A percentile compares a stretch with the other conserved stretches of the same genome.
Conservation (phyloP, 1,140 invertebrate species). For the Drosophila azteca region DNA sequence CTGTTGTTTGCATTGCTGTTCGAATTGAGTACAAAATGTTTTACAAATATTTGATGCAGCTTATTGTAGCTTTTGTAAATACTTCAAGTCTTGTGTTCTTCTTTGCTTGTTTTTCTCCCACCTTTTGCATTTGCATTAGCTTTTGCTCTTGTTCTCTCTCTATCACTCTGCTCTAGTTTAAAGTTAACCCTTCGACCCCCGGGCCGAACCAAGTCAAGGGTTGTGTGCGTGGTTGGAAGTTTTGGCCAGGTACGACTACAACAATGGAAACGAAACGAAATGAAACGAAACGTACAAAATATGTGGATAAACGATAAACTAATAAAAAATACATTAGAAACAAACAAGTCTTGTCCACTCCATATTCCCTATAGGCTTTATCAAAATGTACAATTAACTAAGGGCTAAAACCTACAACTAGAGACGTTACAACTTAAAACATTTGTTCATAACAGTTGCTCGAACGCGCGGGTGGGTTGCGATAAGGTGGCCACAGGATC, state of each 20-base stretch:
- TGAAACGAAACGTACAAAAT: slow-evolving; percentile 6
- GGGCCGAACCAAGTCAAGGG: background rate
- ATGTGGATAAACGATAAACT: background rate
- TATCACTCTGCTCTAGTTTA: background rate
- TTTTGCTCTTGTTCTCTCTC: slow-evolving; percentile 12
- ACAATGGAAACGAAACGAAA: slow-evolving; percentile 25
- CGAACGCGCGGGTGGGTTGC: slow-evolving; percentile 35
- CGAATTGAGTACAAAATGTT: slow-evolving; percentile 63
- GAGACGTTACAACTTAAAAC: slow-evolving; percentile 22
- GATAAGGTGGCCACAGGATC: slow-evolving; percentile 25
- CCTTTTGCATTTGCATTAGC: background rate
- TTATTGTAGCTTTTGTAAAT: slow-evolving; percentile 65
- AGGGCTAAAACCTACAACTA: slow-evolving; percentile 26
- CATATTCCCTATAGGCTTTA: slow-evolving; percentile 6
- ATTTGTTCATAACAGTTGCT: slow-evolving; percentile 22
- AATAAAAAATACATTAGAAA: slow-evolving; percentile 2
- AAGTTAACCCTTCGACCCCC: no score
- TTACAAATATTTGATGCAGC: slow-evolving; percentile 53
- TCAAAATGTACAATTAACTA: background rate
- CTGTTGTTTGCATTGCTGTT: slow-evolving; percentile 69
- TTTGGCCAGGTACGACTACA: slow-evolving; percentile 35
- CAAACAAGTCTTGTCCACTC: slow-evolving; percentile 18
- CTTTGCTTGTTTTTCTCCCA: slow-evolving; percentile 14
- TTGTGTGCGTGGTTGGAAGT: slow-evolving; percentile 34
- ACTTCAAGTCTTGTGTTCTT: slow-evolving; percentile 76